These are phyloP conservation scores for Ethmia dodecea DNA, from an alignment of 2,888 invertebrate genomes.

Conservation along the genomic window DNA sequence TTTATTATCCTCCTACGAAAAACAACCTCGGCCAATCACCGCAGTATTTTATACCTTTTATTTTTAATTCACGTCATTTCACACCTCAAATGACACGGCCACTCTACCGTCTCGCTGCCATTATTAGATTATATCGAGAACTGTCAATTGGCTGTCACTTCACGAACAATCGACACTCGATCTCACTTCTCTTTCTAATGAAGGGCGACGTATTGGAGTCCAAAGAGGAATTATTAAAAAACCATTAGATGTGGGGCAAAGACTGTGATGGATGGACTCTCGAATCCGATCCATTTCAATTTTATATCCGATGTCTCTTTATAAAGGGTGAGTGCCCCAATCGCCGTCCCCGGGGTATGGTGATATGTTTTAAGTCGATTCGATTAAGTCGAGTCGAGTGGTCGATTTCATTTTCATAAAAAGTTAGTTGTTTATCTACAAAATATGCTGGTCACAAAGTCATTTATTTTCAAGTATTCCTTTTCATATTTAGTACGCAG, in stretches of 20 bases:
- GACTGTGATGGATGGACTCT: constrained; percentile 70
- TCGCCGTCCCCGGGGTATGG: constrained; percentile 52
- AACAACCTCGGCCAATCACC: not conserved
- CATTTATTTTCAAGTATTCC: no score
- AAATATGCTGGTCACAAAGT: no score
- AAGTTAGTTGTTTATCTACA: no score
- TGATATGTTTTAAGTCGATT: constrained; percentile 51
- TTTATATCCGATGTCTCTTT: constrained; percentile 48
- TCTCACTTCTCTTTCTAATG: constrained; percentile 53
- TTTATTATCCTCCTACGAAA: no score
- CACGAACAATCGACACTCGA: constrained; percentile 56
- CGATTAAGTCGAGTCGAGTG: no score
- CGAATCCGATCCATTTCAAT: constrained; percentile 74
- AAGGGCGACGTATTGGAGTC: constrained; percentile 46
- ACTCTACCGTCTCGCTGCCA: constrained; percentile 27
- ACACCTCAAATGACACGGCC: constrained; percentile 30
- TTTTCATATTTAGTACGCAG: no score
- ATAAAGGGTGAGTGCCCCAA: constrained; percentile 62
- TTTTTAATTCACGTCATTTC: constrained; percentile 22
- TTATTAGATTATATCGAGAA: constrained; percentile 55
- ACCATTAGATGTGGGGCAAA: constrained; percentile 61
- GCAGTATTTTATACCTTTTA: no score
- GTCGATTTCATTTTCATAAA: constrained; percentile 29
- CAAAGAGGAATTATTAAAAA: constrained; percentile 75
- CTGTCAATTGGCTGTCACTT: constrained; percentile 71